Conservation (phyloP, 2,113 vertebrate genomes). For the Acanthochromis polyacanthus region DNA sequence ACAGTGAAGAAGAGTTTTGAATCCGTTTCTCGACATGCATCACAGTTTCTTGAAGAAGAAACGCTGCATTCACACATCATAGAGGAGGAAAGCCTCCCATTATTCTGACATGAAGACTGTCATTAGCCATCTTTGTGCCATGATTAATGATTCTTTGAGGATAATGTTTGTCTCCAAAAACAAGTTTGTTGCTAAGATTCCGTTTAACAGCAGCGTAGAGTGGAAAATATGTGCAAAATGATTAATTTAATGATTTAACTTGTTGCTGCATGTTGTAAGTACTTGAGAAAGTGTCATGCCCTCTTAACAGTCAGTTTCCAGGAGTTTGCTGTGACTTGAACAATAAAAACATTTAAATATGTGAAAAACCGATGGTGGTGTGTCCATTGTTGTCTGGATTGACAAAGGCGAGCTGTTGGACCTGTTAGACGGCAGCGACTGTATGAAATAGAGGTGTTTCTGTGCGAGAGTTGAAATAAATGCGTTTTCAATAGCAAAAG, state of each 20-base stretch:
- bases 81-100: neutral
- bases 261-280: neutral
- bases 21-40: neutral
- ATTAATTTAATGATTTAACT: neutral
- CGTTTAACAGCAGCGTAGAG: neutral
- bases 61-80: neutral
- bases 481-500: conserved; percentile 57
- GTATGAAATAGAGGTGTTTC: conserved; percentile 32
- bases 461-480: conserved; percentile 53
- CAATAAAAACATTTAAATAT: too few relatives aligned
- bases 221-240: conserved; percentile 3
- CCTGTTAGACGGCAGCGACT: neutral
- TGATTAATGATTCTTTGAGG: neutral
- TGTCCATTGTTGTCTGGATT: neutral
- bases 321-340: too few relatives aligned
- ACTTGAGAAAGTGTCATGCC: neutral
- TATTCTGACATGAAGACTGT: neutral
- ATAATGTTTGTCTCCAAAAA: neutral
- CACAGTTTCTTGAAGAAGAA: too few relatives aligned
- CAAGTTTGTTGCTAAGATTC: neutral
- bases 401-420: neutral
- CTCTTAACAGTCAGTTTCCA: neutral
- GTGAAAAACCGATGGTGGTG: neutral
- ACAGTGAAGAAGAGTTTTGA: neutral
- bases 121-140: neutral